These are phyloP conservation scores for Anableps anableps DNA, from an alignment of 2,797 vertebrate genomes.

Conservation along the genomic window DNA sequence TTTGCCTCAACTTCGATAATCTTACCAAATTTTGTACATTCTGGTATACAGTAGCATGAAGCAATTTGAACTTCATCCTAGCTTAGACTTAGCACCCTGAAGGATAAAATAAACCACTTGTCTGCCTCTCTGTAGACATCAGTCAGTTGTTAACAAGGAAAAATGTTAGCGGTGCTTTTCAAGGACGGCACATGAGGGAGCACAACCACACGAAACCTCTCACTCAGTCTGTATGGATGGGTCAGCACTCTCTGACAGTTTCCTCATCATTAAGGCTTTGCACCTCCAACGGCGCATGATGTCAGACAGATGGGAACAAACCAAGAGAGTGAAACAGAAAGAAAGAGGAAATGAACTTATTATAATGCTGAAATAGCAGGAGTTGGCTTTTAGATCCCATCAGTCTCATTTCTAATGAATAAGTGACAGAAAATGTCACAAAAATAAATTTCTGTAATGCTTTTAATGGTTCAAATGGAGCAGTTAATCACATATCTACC, in stretches of 20 bases:
- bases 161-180: constrained; percentile 32
- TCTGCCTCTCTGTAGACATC: constrained; percentile 36
- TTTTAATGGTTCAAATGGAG: not conserved
- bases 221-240: constrained; percentile 51
- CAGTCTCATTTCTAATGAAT: constrained; percentile 54
- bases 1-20: not conserved
- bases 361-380: constrained; percentile 53
- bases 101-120: constrained; percentile 46
- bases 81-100: constrained; percentile 16
- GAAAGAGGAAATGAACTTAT: constrained; percentile 54
- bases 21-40: constrained; percentile 16
- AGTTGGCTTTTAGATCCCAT: constrained; percentile 53
- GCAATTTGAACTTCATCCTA: constrained; percentile 23
- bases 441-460: constrained; percentile 31
- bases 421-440: constrained; percentile 47
- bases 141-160: constrained; percentile 30
- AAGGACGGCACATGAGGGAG: constrained; percentile 34
- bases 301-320: constrained; percentile 41
- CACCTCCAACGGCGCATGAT: constrained; percentile 41
- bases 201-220: constrained; percentile 42
- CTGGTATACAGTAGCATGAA: constrained; percentile 17
- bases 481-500: constrained; percentile 18
- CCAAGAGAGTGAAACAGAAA: constrained; percentile 46
- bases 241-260: constrained; percentile 68
- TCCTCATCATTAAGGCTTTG: constrained; percentile 64